A percentile compares a stretch with the other conserved stretches of the same genome.
These are phyloP conservation scores for Ptychochromis oligacanthus DNA, from an alignment of 2,113 vertebrate genomes.

Conservation along the genomic window DNA sequence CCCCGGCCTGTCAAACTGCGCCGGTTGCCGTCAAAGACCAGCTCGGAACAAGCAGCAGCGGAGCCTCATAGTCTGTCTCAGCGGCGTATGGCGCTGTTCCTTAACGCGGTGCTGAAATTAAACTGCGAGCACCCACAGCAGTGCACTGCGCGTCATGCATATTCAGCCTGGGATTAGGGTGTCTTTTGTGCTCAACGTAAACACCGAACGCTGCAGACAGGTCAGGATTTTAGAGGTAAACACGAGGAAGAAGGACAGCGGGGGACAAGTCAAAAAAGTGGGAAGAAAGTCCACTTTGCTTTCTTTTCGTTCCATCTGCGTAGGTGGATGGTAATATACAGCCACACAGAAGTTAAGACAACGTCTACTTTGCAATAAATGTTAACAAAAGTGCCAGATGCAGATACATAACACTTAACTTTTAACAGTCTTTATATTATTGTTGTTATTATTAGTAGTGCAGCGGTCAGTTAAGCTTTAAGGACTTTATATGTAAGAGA, in stretches of 20 bases:
- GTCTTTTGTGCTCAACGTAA: conserved; percentile 45
- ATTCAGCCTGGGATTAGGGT: conserved; percentile 58
- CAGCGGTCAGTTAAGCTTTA: conserved; percentile 23
- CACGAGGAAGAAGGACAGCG: conserved; percentile 26
- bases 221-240: conserved; percentile 38
- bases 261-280: neutral
- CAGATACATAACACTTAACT: conserved; percentile 2
- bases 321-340: neutral
- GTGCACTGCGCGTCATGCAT: conserved; percentile 49
- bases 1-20: conserved; percentile 43
- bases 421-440: conserved; percentile 3
- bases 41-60: conserved; percentile 47
- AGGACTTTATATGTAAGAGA: conserved; percentile 16
- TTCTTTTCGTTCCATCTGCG: neutral
- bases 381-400: conserved; percentile 14
- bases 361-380: neutral
- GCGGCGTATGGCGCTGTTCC: conserved; percentile 60
- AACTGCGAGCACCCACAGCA: conserved; percentile 37
- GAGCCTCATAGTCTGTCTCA: conserved; percentile 25
- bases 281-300: neutral
- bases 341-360: neutral
- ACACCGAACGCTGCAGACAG: conserved; percentile 35
- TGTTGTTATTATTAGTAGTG: conserved; percentile 3
- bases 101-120: conserved; percentile 65
- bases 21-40: conserved; percentile 37